phyloP scores from a whole-genome alignment of 2,797 vertebrate genomes.

The Galago senegalensis region DNA sequence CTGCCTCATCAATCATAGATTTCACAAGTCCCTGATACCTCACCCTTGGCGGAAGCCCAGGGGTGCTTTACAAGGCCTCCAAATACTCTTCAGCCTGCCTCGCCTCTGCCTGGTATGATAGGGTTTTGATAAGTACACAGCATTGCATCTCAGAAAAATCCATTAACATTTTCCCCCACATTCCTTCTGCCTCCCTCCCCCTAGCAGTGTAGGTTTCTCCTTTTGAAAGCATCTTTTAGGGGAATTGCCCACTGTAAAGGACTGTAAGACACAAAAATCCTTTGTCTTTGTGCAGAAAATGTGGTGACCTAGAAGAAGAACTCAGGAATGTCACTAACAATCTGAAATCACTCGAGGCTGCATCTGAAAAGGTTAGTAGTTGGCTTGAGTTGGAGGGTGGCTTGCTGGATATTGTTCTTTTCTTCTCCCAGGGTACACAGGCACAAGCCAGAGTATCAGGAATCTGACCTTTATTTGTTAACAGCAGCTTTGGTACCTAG shows the following conservation, averaged over 20 bases:
- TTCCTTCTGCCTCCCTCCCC: constrained; percentile 5
- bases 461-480: background rate
- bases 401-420: background rate
- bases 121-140: constrained; percentile 36
- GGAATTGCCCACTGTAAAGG: background rate
- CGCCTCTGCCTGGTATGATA: background rate
- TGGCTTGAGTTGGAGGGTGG: background rate
- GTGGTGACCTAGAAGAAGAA: constrained; percentile 96
- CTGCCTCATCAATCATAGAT: constrained; percentile 2
- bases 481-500: background rate
- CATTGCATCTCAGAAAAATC: background rate
- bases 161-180: constrained; percentile 7
- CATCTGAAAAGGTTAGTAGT: constrained; percentile 95
- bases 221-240: background rate
- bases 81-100: background rate
- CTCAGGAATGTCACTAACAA: constrained; percentile 99
- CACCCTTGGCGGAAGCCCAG: constrained; percentile 57
- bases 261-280: background rate
- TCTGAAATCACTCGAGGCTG: constrained; percentile 98
- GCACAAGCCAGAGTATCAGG: accelerated
- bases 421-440: accelerated
- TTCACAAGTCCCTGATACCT: constrained; percentile 49
- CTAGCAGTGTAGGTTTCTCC: background rate
- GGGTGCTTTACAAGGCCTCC: constrained; percentile 4
- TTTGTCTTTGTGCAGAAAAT: constrained; percentile 91